Conservation (phyloP, 1,140 invertebrate genomes). For the Hypsibius dujardini region DNA sequence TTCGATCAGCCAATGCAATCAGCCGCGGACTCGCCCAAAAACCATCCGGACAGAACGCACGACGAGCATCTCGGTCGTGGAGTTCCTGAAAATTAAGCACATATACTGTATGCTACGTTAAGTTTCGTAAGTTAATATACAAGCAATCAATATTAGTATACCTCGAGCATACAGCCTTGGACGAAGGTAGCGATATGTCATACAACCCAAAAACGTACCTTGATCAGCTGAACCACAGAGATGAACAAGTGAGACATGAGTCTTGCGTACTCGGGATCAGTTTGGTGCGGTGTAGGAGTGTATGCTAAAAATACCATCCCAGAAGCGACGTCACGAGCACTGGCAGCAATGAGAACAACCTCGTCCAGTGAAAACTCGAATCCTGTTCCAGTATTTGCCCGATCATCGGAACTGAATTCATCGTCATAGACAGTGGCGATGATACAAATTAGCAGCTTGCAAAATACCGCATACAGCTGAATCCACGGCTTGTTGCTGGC, state of each 20-base stretch:
- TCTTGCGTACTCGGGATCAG: slow-evolving; percentile 19
- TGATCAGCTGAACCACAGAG: slow-evolving; percentile 49
- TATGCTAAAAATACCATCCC: neutral
- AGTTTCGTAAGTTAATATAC: no score
- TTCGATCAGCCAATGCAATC: slow-evolving; percentile 39
- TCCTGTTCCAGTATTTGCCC: slow-evolving; percentile 28
- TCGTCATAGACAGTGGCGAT: slow-evolving; percentile 68
- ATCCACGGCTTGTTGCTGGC: slow-evolving; percentile 28
- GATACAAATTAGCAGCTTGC: slow-evolving; percentile 59
- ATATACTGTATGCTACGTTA: no score
- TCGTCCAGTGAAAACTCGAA: slow-evolving; percentile 16
- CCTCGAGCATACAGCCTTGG: no score
- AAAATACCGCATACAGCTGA: slow-evolving; percentile 62
- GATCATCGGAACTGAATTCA: slow-evolving; percentile 45
- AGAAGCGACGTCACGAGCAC: slow-evolving; percentile 12
- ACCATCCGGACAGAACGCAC: slow-evolving; percentile 52
- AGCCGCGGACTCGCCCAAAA: slow-evolving; percentile 59
- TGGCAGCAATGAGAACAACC: slow-evolving; percentile 20
- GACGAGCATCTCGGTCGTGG: slow-evolving; percentile 56
- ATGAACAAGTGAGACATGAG: slow-evolving; percentile 31
- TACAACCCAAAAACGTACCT: slow-evolving; percentile 25
- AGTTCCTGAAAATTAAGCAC: slow-evolving; percentile 38
- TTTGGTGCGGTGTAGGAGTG: no score
- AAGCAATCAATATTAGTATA: no score
- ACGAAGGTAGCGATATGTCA: no score